Base-by-base conservation (phyloP, 2,797 vertebrate genomes). In the Girardinus metallicus region DNA sequence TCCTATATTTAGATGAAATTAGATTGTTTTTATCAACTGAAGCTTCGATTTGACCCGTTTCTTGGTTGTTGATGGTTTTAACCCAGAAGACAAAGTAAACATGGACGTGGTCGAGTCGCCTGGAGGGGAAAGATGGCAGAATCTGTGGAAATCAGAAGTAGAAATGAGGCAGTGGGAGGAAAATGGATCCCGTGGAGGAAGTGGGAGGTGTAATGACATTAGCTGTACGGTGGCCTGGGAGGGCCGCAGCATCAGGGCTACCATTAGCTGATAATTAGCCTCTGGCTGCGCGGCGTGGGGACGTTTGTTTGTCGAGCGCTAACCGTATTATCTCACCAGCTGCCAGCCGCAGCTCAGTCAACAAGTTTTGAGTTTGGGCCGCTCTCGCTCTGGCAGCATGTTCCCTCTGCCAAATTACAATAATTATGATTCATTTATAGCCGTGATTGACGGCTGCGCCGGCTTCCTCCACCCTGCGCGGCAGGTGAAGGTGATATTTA, bases 401-500 rank as follows among this genome's bases (percentile, higher is more conserved):
- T 85, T 91, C 85, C 82, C 71, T 31, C 83, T 36, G 73, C 86
- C 84, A 91, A 86, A 93, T 94, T 89, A 92, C 87, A 85, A 85
- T 93, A 90, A 93, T 94, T 94, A 94, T 80, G 88, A 86, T 89
- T 92, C 91, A 87, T 90, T 91, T 90, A 87, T 88, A 91, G 89
- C 79, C 0, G 46, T 91, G 92, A 94, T 90, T 94, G 92, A 90
- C 92, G 75, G 88, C 77, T 44, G 83, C 76, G 80, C 60, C 18
- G 7, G 82, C 36, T 16, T 44, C 41, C 84, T 36, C 62, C 87
- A 73, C 87, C 34, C 41, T 57, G 64, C 81, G 1, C 15, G 79
- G 83, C 88, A 82, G 88, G 83, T 83, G 76, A 76, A 84, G 87
- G 83, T 66, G 87, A 85, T 80, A 70, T 81, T 90, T 91, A 86